These are phyloP conservation scores for Carcharodon carcharias DNA, from an alignment of 2,797 vertebrate genomes.

Conservation along the genomic window DNA sequence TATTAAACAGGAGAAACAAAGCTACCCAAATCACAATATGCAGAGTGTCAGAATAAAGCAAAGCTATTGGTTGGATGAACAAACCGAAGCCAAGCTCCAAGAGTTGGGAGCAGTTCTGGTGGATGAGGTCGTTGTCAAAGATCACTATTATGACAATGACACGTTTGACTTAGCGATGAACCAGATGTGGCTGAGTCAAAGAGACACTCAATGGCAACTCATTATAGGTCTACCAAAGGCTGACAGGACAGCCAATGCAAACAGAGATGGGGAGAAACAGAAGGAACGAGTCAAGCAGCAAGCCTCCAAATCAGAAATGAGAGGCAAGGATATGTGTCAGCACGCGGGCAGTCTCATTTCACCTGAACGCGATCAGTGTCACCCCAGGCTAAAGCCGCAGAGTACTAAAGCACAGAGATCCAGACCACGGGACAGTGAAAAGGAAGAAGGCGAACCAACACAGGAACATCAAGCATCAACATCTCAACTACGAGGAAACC, in stretches of 20 bases:
- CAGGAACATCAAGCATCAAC: background rate
- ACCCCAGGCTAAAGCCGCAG: background rate
- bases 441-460: background rate
- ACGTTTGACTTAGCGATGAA: constrained; percentile 44
- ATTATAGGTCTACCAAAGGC: constrained; percentile 37
- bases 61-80: constrained; percentile 43
- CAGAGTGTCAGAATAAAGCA: constrained; percentile 44
- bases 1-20: background rate
- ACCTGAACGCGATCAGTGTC: no score
- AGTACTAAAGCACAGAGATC: no score
- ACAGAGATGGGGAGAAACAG: background rate
- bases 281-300: background rate
- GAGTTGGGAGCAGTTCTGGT: constrained; percentile 39
- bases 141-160: constrained; percentile 47
- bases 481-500: background rate
- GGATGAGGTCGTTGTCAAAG: constrained; percentile 39
- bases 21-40: no score
- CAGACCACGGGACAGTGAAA: background rate
- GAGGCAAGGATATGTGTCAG: background rate
- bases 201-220: constrained; percentile 43
- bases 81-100: constrained; percentile 41
- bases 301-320: background rate
- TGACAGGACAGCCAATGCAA: background rate
- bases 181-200: constrained; percentile 46
- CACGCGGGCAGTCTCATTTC: background rate